Evolutionary conservation across 2,113 vertebrate species (phyloP).

Genomic region (Aptenodytes patagonicus): DNA sequence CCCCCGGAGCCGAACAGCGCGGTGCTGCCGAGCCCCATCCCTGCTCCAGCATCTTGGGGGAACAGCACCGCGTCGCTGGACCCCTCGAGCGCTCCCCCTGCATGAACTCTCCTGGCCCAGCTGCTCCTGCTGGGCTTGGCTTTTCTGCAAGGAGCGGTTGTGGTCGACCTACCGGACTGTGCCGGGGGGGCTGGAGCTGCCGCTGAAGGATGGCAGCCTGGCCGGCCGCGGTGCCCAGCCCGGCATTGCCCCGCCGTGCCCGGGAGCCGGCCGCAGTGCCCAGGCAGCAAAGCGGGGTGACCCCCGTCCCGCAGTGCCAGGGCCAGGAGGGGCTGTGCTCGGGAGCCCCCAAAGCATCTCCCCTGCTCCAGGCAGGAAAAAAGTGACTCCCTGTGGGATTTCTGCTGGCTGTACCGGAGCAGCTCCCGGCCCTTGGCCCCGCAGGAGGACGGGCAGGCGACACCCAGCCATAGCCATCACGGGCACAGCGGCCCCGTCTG

Average conservation of each 20-base stretch:
- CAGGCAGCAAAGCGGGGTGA: not conserved
- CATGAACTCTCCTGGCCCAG: not conserved
- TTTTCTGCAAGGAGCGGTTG: not conserved
- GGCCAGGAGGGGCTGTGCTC: not conserved
- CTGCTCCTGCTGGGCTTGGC: not conserved
- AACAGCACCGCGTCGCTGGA: rapidly evolving
- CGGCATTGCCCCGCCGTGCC: not conserved
- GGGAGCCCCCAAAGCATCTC: not conserved
- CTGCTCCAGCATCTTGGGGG: not conserved
- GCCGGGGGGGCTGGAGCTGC: not conserved
- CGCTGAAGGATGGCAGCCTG: rapidly evolving
- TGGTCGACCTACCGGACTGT: rapidly evolving
- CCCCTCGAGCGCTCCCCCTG: not conserved
- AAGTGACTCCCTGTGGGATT: rapidly evolving
- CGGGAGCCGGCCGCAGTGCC: not conserved
- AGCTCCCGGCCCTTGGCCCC: not conserved
- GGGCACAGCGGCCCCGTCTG: rapidly evolving
- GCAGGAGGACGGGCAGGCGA: not conserved
- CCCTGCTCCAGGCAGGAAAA: not conserved
- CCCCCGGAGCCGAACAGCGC: not conserved
- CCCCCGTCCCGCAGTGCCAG: not conserved
- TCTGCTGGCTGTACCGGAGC: rapidly evolving
- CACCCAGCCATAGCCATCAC: rapidly evolving
- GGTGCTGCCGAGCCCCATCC: not conserved
- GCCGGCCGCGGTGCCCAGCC: not conserved